A percentile compares a stretch with the other conserved stretches of the same genome.
Conservation (phyloP, 2,888 invertebrate genomes). For the Drosophila quinaria region DNA sequence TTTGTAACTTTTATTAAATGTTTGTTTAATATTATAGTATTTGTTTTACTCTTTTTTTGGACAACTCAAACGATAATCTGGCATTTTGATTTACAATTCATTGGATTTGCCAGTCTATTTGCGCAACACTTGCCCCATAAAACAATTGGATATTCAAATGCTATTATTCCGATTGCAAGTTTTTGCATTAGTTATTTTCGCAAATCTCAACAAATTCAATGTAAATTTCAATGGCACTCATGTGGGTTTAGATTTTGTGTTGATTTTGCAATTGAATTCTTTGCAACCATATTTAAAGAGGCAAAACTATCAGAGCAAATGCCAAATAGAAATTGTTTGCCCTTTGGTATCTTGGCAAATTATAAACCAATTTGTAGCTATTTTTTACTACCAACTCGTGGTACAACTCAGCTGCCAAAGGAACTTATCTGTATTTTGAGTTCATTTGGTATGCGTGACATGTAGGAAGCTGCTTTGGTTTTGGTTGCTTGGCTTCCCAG, state of each 20-base stretch:
- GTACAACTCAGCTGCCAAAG: slow-evolving; percentile 17
- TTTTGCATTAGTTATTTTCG: slow-evolving; percentile 38
- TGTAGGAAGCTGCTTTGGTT: slow-evolving; percentile 63
- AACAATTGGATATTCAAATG: slow-evolving; percentile 53
- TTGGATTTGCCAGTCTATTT: slow-evolving; percentile 59
- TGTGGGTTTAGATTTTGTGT: slow-evolving; percentile 47
- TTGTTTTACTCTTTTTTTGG: not conserved
- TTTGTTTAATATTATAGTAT: slow-evolving; percentile 8
- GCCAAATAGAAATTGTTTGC: slow-evolving; percentile 9
- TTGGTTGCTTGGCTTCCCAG: slow-evolving; percentile 35
- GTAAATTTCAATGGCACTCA: slow-evolving; percentile 64
- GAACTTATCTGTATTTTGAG: slow-evolving; percentile 15
- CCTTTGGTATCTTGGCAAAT: slow-evolving; percentile 49
- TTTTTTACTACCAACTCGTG: slow-evolving; percentile 34
- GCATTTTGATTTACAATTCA: slow-evolving; percentile 51
- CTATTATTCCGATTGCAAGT: slow-evolving; percentile 28
- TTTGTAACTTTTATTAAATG: slow-evolving; percentile 5
- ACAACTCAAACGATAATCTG: slow-evolving; percentile 20
- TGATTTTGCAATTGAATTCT: slow-evolving; percentile 36
- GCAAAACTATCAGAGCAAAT: slow-evolving; percentile 23
- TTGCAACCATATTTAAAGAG: slow-evolving; percentile 15
- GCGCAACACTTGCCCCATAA: slow-evolving; percentile 54
- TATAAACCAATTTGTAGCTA: slow-evolving; percentile 77
- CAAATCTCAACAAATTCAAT: slow-evolving; percentile 54
- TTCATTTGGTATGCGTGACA: slow-evolving; percentile 77